A percentile compares a stretch with the other conserved stretches of the same genome.
Evolutionary conservation across 2,888 invertebrate genomes (phyloP).

Genomic region (Morpho helenor): DNA sequence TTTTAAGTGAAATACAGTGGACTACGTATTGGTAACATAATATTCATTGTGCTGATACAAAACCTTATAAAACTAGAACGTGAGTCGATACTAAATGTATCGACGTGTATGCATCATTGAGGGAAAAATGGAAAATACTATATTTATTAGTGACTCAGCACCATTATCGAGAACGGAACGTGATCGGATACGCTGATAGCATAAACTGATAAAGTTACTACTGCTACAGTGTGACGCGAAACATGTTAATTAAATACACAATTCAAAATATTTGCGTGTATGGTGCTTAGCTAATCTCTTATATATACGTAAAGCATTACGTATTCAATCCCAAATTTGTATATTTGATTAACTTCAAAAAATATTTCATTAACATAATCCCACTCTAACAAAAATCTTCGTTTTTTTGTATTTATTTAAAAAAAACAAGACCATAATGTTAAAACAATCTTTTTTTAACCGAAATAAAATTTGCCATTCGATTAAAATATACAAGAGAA

Average conservation of each 20-base stretch:
- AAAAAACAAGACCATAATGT: too few relatives aligned
- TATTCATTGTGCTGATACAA: not conserved
- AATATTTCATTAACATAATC: too few relatives aligned
- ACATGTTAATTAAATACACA: conserved; percentile 13
- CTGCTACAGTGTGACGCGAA: conserved; percentile 10
- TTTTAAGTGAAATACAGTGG: not conserved
- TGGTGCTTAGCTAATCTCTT: not conserved
- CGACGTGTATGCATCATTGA: conserved; percentile 11
- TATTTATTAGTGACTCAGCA: conserved; percentile 45
- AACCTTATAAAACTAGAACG: too few relatives aligned
- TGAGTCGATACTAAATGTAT: too few relatives aligned
- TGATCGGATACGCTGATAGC: conserved; percentile 59
- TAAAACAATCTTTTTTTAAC: too few relatives aligned
- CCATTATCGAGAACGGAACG: conserved; percentile 49
- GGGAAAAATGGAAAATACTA: conserved; percentile 25
- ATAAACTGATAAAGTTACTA: conserved; percentile 35
- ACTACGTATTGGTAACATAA: not conserved
- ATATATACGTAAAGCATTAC: not conserved
- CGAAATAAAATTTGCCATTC: too few relatives aligned
- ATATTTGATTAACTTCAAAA: too few relatives aligned
- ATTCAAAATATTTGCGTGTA: conserved; percentile 1
- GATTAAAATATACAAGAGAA: too few relatives aligned
- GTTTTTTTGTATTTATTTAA: too few relatives aligned
- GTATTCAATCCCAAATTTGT: not conserved
- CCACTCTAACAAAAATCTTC: too few relatives aligned